phyloP scores from a whole-genome alignment of 1,140 invertebrate species.

The Philaenus spumarius region DNA sequence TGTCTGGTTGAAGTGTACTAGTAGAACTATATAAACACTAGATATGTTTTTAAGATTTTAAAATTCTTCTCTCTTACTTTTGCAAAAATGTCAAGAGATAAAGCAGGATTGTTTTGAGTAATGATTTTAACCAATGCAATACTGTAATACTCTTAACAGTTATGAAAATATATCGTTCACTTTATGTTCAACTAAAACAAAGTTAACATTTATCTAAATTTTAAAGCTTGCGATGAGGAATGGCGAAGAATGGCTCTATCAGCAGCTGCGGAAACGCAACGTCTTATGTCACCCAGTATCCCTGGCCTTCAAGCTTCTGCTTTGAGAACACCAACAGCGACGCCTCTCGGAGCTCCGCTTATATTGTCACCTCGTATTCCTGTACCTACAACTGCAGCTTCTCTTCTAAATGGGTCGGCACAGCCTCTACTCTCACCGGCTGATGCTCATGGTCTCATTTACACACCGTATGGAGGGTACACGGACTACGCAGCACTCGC shows the following conservation, averaged over 20 bases:
- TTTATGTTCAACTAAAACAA: no score
- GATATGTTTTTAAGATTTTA: no score
- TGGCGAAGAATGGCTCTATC: conserved; percentile 70
- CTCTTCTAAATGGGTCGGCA: conserved; percentile 61
- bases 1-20: no score
- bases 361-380: conserved; percentile 82
- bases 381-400: conserved; percentile 67
- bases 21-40: no score
- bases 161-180: no score
- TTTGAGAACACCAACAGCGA: conserved; percentile 55
- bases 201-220: background rate
- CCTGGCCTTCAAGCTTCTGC: conserved; percentile 53
- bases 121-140: no score
- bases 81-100: no score
- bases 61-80: no score
- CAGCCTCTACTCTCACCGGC: conserved; percentile 57
- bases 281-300: conserved; percentile 57
- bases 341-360: conserved; percentile 70
- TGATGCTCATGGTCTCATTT: conserved; percentile 61
- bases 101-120: no score
- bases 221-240: conserved; percentile 62
- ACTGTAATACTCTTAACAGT: no score
- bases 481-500: conserved; percentile 80
- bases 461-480: conserved; percentile 70
- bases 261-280: conserved; percentile 61